Conservation (phyloP, 2,888 invertebrate genomes). For the Osmoderma eremita region DNA sequence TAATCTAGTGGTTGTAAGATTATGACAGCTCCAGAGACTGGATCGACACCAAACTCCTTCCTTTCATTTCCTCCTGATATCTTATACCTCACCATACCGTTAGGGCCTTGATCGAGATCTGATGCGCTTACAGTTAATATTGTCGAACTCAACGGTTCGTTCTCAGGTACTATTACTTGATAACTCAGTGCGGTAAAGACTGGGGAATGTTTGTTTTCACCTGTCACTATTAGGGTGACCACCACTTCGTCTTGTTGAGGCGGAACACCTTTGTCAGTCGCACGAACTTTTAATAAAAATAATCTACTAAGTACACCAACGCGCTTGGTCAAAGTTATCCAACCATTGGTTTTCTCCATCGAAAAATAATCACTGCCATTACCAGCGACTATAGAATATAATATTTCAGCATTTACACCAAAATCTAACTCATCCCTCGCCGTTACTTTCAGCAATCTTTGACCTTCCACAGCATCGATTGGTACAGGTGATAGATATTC, state of each 20-base stretch:
- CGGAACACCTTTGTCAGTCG: slow-evolving; percentile 88
- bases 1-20: slow-evolving; percentile 86
- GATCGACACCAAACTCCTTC: slow-evolving; percentile 82
- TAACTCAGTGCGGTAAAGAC: slow-evolving; percentile 86
- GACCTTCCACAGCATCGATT: slow-evolving; percentile 76
- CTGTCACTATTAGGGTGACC: slow-evolving; percentile 82
- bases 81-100: slow-evolving; percentile 86
- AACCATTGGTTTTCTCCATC: slow-evolving; percentile 81
- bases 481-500: slow-evolving; percentile 85
- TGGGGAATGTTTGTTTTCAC: slow-evolving; percentile 83
- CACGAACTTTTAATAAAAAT: slow-evolving; percentile 77
- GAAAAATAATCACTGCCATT: slow-evolving; percentile 81
- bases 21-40: slow-evolving; percentile 80
- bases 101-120: slow-evolving; percentile 88
- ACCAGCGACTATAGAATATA: slow-evolving; percentile 78
- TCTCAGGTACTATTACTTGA: slow-evolving; percentile 91
- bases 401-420: slow-evolving; percentile 89
- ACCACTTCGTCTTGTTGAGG: slow-evolving; percentile 81
- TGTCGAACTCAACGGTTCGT: slow-evolving; percentile 85
- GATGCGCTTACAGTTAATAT: slow-evolving; percentile 86
- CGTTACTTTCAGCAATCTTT: slow-evolving; percentile 76
- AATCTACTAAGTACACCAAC: slow-evolving; percentile 70
- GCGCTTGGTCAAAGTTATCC: slow-evolving; percentile 76
- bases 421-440: slow-evolving; percentile 84
- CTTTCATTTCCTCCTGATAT: slow-evolving; percentile 86